Evolutionary conservation across 2,797 vertebrate genomes (phyloP), one percentile per base, ranked within the genome.

Genomic region (Lithobates sylvaticus): DNA sequence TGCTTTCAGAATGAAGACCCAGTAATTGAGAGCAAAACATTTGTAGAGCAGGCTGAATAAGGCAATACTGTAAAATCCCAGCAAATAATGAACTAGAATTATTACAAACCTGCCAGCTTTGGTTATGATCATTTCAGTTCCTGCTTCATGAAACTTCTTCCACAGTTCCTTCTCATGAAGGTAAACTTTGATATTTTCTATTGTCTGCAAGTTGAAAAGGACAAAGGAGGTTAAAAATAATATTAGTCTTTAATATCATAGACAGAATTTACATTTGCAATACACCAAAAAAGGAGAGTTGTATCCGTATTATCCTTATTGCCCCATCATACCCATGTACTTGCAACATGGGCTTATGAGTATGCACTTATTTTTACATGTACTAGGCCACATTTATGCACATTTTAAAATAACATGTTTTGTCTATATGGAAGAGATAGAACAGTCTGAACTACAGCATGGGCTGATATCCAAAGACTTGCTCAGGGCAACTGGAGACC

Each of bases 41-140:
- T 61, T 16, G 13, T 16, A 54, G 18, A 16, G 18, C 16, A 54
- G 18, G 3, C 50, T 54, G 7, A 26, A 44, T 0, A 77, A 64
- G 39, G n/a, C 2, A 78, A 8, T 65, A 26, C 67, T 6, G 4
- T 21, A 27, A 23, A 79, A 12, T 50, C 34, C 36, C 34, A 72
- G 21, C 23, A 65, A 21, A 34, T 76, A 54, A 68, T 29, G 26
- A 6, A 71, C 54, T 27, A 72, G 13, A 78, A 44, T 75, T 67
- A 23, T 75, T 69, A 95, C 96, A 92, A 73, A 97, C 97, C 98
- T 98, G 93, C 98, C 98, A 82, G 98, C 98, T 94, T 99, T 99
- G 50, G 98, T 99, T 90, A 99, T 99, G 92, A 99, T 99, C 98
- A 99, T 99, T 93, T 99, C 98, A 0, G 98, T 99, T 78, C 97